Evolutionary conservation across 2,797 vertebrate species (phyloP).

Genomic region (Siniperca obscura): DNA sequence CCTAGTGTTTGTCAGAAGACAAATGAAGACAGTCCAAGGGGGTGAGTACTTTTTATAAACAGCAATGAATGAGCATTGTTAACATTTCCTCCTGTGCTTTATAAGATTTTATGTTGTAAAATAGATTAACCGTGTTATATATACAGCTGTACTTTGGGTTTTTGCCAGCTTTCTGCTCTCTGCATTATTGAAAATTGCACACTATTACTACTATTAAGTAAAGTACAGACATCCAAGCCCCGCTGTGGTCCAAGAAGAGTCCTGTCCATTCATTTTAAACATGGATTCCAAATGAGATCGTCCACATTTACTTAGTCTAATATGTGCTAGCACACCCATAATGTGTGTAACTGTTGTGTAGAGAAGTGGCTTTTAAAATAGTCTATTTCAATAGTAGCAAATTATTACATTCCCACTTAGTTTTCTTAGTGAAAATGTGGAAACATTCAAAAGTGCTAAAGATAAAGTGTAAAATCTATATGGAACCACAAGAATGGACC

Average conservation of each 20-base stretch:
- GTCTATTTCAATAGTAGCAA: conserved; percentile 1
- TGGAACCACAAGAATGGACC: conserved; percentile 4
- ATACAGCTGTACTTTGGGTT: conserved; percentile 46
- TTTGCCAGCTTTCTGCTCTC: conserved; percentile 50
- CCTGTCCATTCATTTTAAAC: conserved; percentile 70
- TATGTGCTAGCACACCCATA: conserved; percentile 28
- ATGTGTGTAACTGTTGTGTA: conserved; percentile 27
- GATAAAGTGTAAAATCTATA: conserved; percentile 9
- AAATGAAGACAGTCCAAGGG: not conserved
- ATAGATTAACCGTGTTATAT: conserved; percentile 48
- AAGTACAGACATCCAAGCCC: conserved; percentile 37
- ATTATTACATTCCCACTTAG: conserved; percentile 1
- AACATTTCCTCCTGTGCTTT: conserved; percentile 12
- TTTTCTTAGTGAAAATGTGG: conserved; percentile 26
- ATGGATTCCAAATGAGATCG: conserved; percentile 56
- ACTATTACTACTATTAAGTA: conserved; percentile 42
- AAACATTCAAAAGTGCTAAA: not conserved
- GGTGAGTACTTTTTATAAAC: not conserved
- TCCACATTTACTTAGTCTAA: conserved; percentile 43
- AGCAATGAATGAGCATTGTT: conserved; percentile 6
- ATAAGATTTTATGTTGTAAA: conserved; percentile 40
- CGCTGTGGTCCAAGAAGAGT: conserved; percentile 32
- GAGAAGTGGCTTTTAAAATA: conserved; percentile 17
- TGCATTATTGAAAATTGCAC: conserved; percentile 68
- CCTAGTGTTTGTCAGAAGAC: conserved; percentile 8